A percentile compares a stretch with the other conserved stretches of the same genome.
Conservation (phyloP, 2,888 invertebrate genomes). For the Leptinotarsa rubiginosa region DNA sequence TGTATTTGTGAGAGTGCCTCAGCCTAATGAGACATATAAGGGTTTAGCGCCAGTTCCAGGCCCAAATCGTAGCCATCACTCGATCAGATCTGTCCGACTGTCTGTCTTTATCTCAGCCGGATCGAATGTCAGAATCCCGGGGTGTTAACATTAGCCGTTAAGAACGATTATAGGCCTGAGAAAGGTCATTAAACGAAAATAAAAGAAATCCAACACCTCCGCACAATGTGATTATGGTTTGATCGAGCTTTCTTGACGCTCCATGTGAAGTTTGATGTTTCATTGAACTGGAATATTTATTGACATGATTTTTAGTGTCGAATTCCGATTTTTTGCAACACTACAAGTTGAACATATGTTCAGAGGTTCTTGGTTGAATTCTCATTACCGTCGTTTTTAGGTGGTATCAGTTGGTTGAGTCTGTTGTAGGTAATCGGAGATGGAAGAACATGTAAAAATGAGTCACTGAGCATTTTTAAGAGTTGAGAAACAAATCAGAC, state of each 20-base stretch:
- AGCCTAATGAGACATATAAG: constrained; percentile 16
- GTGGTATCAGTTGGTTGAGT: too few relatives aligned
- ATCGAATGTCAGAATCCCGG: constrained; percentile 36
- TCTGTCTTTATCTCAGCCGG: constrained; percentile 35
- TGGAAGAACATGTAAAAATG: too few relatives aligned
- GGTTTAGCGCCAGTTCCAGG: constrained; percentile 30
- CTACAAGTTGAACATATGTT: too few relatives aligned
- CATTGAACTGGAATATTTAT: background rate
- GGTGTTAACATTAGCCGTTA: constrained; percentile 27
- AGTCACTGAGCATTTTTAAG: too few relatives aligned
- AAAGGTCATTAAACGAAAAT: constrained; percentile 26
- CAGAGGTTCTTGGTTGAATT: too few relatives aligned
- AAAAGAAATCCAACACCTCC: constrained; percentile 18
- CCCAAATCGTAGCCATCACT: constrained; percentile 33
- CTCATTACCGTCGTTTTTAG: too few relatives aligned
- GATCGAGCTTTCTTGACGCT: background rate
- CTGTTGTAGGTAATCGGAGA: too few relatives aligned
- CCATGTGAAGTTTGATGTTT: constrained; percentile 15
- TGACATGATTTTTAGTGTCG: background rate
- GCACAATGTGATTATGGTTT: constrained; percentile 18
- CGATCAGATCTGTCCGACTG: constrained; percentile 31
- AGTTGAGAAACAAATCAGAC: too few relatives aligned
- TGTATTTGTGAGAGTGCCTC: constrained; percentile 2
- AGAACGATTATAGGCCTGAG: constrained; percentile 25
- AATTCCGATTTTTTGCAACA: background rate